These are phyloP conservation scores for Altica lythri DNA, from an alignment of 2,888 invertebrate species.

Conservation along the genomic window DNA sequence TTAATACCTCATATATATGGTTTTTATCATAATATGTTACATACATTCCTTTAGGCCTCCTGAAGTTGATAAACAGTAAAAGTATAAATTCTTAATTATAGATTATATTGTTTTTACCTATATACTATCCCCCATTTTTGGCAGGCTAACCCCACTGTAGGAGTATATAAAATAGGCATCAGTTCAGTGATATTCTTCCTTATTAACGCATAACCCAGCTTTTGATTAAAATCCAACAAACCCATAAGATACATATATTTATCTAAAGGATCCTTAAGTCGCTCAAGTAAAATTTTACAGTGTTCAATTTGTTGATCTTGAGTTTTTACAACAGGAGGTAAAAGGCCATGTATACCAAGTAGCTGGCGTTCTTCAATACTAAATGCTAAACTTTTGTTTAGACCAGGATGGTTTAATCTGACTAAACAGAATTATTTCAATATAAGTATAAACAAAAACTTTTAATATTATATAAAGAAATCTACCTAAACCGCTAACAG, in stretches of 20 bases:
- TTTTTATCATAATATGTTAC: conserved; percentile 96
- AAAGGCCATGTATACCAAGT: conserved; percentile 92
- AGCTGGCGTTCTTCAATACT: conserved; percentile 90
- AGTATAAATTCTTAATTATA: no score
- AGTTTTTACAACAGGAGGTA: conserved; percentile 88
- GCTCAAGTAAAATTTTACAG: conserved; percentile 78
- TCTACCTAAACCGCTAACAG: conserved; percentile 4
- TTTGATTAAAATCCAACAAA: conserved; percentile 88
- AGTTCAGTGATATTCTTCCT: conserved; percentile 86
- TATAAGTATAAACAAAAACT: neutral
- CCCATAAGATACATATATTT: conserved; percentile 94
- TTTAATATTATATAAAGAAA: neutral
- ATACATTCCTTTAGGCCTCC: conserved; percentile 86
- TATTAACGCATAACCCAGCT: conserved; percentile 89
- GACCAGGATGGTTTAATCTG: conserved; percentile 3
- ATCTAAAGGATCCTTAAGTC: conserved; percentile 87
- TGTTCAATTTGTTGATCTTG: conserved; percentile 86
- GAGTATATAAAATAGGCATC: conserved; percentile 98
- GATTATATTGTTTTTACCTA: conserved; percentile 58
- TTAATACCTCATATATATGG: conserved; percentile 89
- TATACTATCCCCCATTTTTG: conserved; percentile 94
- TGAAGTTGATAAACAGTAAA: neutral
- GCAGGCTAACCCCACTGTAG: conserved; percentile 96
- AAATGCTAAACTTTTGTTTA: conserved; percentile 88
- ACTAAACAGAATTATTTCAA: neutral